Conservation (phyloP, 2,113 vertebrate genomes). For the Rhea pennata region DNA sequence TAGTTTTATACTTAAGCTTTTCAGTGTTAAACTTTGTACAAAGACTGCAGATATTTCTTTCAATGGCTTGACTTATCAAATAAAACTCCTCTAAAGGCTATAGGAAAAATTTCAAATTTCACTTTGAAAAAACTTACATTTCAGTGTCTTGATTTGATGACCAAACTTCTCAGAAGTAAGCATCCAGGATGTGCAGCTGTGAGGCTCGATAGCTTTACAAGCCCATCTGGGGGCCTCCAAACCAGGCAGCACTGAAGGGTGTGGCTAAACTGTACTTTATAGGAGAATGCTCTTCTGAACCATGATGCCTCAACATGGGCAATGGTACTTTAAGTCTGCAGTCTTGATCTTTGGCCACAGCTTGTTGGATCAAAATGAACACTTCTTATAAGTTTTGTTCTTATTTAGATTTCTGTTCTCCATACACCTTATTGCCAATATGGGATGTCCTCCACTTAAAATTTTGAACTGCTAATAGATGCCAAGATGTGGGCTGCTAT, state of each 20-base stretch:
- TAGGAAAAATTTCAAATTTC: background rate
- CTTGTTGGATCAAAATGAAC: background rate
- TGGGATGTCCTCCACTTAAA: background rate
- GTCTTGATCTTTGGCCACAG: background rate
- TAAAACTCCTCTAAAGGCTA: background rate
- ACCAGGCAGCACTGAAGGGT: rapidly evolving
- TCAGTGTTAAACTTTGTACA: slow-evolving; percentile 44
- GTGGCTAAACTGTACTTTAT: background rate
- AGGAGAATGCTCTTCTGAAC: background rate
- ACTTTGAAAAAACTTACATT: background rate
- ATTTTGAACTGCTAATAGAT: slow-evolving; percentile 10
- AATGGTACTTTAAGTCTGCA: background rate
- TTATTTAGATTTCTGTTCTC: background rate
- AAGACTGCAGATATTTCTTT: background rate
- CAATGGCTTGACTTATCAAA: background rate
- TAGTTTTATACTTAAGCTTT: slow-evolving; percentile 58
- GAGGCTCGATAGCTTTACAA: background rate
- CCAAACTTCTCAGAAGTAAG: background rate
- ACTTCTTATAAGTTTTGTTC: background rate
- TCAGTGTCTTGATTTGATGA: background rate
- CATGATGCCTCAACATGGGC: background rate
- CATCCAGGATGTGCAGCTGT: background rate
- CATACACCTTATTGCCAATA: background rate
- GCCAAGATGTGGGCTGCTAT: slow-evolving; percentile 17
- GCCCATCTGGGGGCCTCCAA: background rate